phyloP scores from a whole-genome alignment of 1,140 invertebrate species.

The Triops longicaudatus region DNA sequence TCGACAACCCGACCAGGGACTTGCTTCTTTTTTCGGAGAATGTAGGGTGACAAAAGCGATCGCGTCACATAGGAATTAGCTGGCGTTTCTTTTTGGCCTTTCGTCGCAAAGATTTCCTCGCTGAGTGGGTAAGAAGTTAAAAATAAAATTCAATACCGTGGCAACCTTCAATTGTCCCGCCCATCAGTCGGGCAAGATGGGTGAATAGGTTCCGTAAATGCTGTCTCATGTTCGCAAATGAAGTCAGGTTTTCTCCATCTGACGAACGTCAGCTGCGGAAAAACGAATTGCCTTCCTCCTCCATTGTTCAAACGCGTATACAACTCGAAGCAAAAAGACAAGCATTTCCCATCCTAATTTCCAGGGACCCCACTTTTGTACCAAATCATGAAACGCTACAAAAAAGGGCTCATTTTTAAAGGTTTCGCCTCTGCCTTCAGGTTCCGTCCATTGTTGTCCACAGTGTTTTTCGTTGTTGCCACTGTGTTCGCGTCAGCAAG shows the following conservation, averaged over 20 bases:
- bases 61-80: neutral
- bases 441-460: no score
- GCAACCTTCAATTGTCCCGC: slow-evolving; percentile 10
- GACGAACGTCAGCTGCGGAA: neutral
- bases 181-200: neutral
- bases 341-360: no score
- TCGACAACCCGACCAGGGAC: no score
- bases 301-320: neutral
- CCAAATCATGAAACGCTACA: no score
- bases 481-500: no score
- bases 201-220: neutral
- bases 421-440: no score
- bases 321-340: neutral
- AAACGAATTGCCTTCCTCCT: neutral
- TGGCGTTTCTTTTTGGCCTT: neutral
- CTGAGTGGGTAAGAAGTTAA: neutral
- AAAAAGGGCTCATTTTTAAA: no score
- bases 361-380: no score
- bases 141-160: neutral
- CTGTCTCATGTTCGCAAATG: slow-evolving; percentile 14
- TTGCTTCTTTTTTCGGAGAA: no score
- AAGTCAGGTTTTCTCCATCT: neutral
- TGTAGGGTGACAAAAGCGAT: neutral
- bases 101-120: neutral
- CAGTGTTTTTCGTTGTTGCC: no score